phyloP scores from a whole-genome alignment of 2,888 invertebrate species.

The Oligia latruncula region DNA sequence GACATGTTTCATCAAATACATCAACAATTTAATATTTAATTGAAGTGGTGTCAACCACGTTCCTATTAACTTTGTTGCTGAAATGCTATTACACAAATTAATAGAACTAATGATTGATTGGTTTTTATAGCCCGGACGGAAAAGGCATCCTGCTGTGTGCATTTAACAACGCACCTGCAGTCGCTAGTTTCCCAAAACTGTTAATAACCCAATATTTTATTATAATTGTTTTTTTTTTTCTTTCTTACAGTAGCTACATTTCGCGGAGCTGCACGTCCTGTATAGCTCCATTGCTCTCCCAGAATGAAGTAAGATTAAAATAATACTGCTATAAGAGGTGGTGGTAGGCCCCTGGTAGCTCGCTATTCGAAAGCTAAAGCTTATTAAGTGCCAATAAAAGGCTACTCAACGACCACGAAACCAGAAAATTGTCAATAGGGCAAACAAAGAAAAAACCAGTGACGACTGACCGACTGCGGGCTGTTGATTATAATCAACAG shows the following conservation, averaged over 20 bases:
- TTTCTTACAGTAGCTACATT: too few relatives aligned
- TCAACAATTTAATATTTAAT: constrained; percentile 52
- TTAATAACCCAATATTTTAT: too few relatives aligned
- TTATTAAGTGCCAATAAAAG: neutral
- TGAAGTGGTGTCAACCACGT: constrained; percentile 10
- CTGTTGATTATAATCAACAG: neutral
- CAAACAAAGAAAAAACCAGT: neutral
- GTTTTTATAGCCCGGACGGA: neutral
- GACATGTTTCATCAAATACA: constrained; percentile 41
- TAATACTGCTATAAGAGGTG: neutral
- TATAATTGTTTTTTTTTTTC: too few relatives aligned
- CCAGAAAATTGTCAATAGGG: neutral
- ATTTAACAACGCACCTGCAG: neutral
- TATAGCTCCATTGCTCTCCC: neutral
- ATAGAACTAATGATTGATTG: constrained; percentile 31
- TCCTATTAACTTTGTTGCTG: constrained; percentile 1
- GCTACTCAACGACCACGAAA: neutral
- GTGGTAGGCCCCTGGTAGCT: neutral
- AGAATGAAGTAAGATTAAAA: neutral
- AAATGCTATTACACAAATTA: constrained; percentile 26
- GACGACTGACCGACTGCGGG: too few relatives aligned
- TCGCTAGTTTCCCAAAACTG: neutral
- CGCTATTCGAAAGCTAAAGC: neutral
- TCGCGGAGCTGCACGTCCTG: too few relatives aligned
- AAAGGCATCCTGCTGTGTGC: neutral